phyloP scores from a whole-genome alignment of 2,113 vertebrate genomes.

The Eira barbara region DNA sequence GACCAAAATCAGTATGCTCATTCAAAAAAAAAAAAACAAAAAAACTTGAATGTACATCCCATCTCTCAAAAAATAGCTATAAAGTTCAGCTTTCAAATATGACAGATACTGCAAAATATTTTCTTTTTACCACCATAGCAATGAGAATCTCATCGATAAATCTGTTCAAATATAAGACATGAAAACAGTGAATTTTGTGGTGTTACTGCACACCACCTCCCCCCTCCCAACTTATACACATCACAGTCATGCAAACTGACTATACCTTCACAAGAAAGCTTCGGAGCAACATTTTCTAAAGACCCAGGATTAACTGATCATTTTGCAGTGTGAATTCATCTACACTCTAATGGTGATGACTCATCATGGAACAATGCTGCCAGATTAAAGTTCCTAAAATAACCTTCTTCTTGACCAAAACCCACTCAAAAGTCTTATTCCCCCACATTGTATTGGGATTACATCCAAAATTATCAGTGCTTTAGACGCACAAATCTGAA shows the following conservation, averaged over 20 bases:
- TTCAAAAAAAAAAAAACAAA: not conserved
- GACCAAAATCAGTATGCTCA: not conserved
- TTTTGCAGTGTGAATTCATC: not conserved
- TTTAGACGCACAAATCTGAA: constrained; percentile 6
- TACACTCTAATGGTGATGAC: not conserved
- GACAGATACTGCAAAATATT: constrained; percentile 15
- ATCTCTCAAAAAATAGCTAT: constrained; percentile 23
- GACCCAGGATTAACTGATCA: not conserved
- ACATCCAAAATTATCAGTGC: constrained; percentile 8
- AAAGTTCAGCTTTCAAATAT: not conserved
- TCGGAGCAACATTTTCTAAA: not conserved
- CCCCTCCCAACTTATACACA: not conserved
- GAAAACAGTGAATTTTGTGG: not conserved
- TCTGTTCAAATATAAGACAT: constrained; percentile 14
- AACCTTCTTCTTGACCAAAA: not conserved
- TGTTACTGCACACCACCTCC: not conserved
- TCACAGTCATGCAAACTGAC: not conserved
- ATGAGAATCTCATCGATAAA: constrained; percentile 8
- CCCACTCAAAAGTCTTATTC: not conserved
- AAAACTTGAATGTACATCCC: not conserved
- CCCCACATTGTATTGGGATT: not conserved
- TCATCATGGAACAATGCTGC: not conserved
- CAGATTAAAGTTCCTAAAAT: constrained; percentile 45
- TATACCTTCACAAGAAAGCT: not conserved
- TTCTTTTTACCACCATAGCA: constrained; percentile 7